Base-by-base conservation (phyloP, 2,888 invertebrate species). In the Apodemia duryi region DNA sequence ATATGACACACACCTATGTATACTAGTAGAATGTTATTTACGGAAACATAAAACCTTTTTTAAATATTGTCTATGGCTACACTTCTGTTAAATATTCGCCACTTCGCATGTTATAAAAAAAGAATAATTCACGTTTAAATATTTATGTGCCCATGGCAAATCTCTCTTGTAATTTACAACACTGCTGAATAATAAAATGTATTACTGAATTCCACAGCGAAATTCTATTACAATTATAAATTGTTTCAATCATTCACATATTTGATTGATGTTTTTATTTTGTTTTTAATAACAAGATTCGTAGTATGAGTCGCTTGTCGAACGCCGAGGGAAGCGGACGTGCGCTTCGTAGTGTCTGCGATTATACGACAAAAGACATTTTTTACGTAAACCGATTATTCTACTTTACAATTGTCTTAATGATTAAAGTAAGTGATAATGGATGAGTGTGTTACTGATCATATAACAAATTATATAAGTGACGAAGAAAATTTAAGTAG, bases 1-100 rank as follows among this genome's bases (percentile, higher is more conserved):
- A 64, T 64, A 64, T 64, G 64, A 61, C 64, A 60, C 57, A 57
- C 60, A 35, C 60, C 60, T 60, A 60, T 60, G 21, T 51, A 51
- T 51, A 51, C 21, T 51, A n/a, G 21, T 51, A 51, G 51, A 51
- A 51, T 51, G 60, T 60, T 60, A 60, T 60, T 43, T 60, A 60
- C 60, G 60, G 60, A 60, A 35, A 60, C n/a, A 60, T 60, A 60
- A 60, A 60, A 60, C 60, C 60, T 60, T 11, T 60, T 57, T 60
- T 32, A 6, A 60, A 60, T 60, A 60, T 60, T 60, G 60, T 60
- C 60, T 60, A 60, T 60, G 60, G 60, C 13, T 35, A n/a, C 35
- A 60, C 60, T 11, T 60, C 35, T n/a, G n/a, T 60, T 13, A 13
- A 60, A 35, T 35, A n/a, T 60, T 60, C n/a, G 60, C 60, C 60